A percentile compares a stretch with the other conserved stretches of the same genome.
Conservation (phyloP, 2,888 invertebrate genomes). For the Entomobrya proxima region DNA sequence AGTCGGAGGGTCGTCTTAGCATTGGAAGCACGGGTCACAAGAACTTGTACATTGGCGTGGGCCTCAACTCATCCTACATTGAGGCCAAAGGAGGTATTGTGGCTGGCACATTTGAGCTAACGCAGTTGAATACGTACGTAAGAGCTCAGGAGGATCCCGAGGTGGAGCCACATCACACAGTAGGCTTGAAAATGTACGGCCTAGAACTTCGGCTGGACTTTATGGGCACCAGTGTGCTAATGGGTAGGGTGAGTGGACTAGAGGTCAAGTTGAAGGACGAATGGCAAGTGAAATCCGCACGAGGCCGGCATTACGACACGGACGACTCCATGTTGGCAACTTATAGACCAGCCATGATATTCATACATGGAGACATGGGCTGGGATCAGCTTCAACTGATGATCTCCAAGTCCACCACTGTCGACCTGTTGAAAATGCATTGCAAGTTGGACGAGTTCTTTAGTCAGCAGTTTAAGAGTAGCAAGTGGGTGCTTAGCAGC, state of each 20-base stretch:
- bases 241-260: constrained; percentile 91
- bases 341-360: constrained; percentile 89
- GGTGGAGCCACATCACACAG: constrained; percentile 91
- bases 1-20: constrained; percentile 92
- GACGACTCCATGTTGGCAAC: constrained; percentile 82
- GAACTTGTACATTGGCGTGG: constrained; percentile 92
- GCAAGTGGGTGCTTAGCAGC: constrained; percentile 83
- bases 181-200: constrained; percentile 88
- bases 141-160: constrained; percentile 93
- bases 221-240: constrained; percentile 97
- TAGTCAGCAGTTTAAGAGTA: constrained; percentile 97
- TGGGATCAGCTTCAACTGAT: constrained; percentile 98
- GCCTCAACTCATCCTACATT: constrained; percentile 91
- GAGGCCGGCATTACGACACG: constrained; percentile 77
- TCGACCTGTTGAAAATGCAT: constrained; percentile 97
- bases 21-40: constrained; percentile 96
- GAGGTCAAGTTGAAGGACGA: constrained; percentile 90
- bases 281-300: constrained; percentile 86
- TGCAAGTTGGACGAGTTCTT: constrained; percentile 98
- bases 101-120: constrained; percentile 94
- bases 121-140: constrained; percentile 91
- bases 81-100: constrained; percentile 99
- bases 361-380: constrained; percentile 92
- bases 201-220: constrained; percentile 95
- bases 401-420: constrained; percentile 97